Conservation (phyloP, 23 tunicate species). For the Aplidium turbinatum region DNA sequence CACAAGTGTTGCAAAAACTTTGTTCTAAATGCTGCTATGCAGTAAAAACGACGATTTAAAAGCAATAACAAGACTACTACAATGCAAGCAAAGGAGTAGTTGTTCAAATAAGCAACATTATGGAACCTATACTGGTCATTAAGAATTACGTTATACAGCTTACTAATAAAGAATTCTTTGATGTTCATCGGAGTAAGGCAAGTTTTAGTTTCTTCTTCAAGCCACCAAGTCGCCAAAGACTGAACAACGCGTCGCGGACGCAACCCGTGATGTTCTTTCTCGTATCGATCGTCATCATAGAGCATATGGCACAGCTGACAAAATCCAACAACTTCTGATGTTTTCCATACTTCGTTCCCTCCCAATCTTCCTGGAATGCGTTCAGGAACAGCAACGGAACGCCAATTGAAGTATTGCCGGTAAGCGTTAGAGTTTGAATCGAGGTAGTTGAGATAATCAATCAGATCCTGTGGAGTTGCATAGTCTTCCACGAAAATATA, state of each 20-base stretch:
- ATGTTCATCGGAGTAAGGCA: slow-evolving; percentile 39
- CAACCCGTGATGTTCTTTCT: slow-evolving; percentile 2
- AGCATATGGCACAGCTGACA: slow-evolving; percentile 43
- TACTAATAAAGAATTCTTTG: too few relatives aligned
- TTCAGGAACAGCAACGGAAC: neutral
- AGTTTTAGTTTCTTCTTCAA: slow-evolving; percentile 30
- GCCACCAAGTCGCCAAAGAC: slow-evolving; percentile 40
- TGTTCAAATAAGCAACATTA: too few relatives aligned
- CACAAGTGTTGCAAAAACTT: too few relatives aligned
- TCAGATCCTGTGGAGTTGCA: neutral
- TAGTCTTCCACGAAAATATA: slow-evolving; percentile 11
- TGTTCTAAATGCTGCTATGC: too few relatives aligned
- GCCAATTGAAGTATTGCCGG: slow-evolving; percentile 2
- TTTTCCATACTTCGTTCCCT: neutral
- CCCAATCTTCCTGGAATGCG: neutral
- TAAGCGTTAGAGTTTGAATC: neutral
- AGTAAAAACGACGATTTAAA: too few relatives aligned
- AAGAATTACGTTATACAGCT: too few relatives aligned
- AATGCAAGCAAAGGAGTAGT: too few relatives aligned
- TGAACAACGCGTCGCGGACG: slow-evolving; percentile 27
- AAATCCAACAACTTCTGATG: neutral
- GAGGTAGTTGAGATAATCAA: slow-evolving; percentile 1
- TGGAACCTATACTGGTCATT: too few relatives aligned
- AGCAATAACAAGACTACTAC: too few relatives aligned
- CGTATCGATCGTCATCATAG: slow-evolving; percentile 36